These are phyloP conservation scores for Gymnopithys bicolor DNA, from an alignment of 2,797 vertebrate genomes.

Conservation along the genomic window DNA sequence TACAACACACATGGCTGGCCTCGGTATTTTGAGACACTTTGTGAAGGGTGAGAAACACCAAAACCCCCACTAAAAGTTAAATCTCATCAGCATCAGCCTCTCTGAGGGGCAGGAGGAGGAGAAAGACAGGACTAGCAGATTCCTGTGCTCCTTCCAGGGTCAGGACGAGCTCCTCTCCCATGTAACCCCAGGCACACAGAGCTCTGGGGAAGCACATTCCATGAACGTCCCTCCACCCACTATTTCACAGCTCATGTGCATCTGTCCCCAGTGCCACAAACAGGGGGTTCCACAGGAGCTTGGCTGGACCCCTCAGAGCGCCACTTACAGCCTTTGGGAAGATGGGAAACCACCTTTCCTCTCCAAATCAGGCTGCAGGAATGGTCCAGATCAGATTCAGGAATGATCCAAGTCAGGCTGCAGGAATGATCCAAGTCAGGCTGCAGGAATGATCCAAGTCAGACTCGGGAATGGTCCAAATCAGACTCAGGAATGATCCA, in stretches of 20 bases:
- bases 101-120: not conserved
- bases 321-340: rapidly evolving
- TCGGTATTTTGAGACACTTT: not conserved
- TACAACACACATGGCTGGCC: rapidly evolving
- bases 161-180: rapidly evolving
- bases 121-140: not conserved
- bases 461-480: too few species aligned
- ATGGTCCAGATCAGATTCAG: not conserved
- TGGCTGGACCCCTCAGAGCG: not conserved
- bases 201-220: not conserved
- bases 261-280: not conserved
- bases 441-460: too few species aligned
- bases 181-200: too few species aligned
- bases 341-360: rapidly evolving
- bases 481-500: too few species aligned
- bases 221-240: rapidly evolving
- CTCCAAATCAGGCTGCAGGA: not conserved
- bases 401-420: too few species aligned
- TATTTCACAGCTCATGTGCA: rapidly evolving
- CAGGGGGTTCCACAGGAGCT: not conserved
- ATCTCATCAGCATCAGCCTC: not conserved
- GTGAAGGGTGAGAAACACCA: rapidly evolving
- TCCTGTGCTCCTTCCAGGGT: not conserved
- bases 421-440: too few species aligned
- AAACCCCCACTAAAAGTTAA: not conserved